A percentile compares a stretch with the other conserved stretches of the same genome.
phyloP scores from a whole-genome alignment of 2,113 vertebrate genomes.

The Jacana jacana region DNA sequence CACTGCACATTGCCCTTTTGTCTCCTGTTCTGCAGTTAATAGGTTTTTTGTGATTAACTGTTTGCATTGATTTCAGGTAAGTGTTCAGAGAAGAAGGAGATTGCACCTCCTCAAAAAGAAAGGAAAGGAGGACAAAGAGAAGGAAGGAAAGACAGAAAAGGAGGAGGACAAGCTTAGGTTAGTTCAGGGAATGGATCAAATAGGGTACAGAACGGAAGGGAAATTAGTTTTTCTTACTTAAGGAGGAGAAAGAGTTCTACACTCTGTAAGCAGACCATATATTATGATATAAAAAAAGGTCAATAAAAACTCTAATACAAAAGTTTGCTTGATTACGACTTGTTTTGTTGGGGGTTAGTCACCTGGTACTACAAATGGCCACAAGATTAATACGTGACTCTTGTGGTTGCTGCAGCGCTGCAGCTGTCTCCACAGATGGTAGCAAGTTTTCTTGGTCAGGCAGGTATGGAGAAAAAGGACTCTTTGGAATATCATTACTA shows the following conservation, averaged over 20 bases:
- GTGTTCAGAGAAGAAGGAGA: not conserved
- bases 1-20: not conserved
- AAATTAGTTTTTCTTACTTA: not conserved
- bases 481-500: not conserved
- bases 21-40: not conserved
- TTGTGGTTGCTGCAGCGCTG: not conserved
- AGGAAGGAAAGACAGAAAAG: not conserved
- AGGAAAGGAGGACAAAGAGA: not conserved
- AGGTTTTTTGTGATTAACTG: not conserved
- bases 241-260: not conserved
- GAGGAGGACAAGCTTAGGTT: not conserved
- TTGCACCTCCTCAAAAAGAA: not conserved
- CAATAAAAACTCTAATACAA: not conserved
- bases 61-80: conserved; percentile 31
- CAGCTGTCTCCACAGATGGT: not conserved
- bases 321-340: not conserved
- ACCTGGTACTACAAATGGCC: not conserved
- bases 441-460: not conserved
- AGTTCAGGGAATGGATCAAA: not conserved
- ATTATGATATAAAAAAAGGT: not conserved
- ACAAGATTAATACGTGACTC: not conserved
- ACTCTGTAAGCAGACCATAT: not conserved
- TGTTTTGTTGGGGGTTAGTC: not conserved
- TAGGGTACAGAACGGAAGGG: not conserved
- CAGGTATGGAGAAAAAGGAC: not conserved